Evolutionary conservation across 2,113 vertebrate genomes (phyloP).

Genomic region (Hippocampus barbouri): DNA sequence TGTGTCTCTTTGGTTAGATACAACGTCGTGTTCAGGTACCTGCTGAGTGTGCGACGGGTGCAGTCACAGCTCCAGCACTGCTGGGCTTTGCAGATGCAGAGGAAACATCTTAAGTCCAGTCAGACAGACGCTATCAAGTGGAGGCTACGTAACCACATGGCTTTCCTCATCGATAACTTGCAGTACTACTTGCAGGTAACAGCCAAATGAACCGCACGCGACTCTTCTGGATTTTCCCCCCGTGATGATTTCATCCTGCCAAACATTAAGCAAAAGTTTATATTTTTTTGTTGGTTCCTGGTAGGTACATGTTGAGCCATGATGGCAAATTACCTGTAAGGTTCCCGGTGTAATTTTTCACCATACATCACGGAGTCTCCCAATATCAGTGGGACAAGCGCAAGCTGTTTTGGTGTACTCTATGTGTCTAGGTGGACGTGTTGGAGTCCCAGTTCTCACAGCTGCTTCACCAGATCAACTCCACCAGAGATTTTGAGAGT

Average conservation of each 20-base stretch:
- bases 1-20: slow-evolving; percentile 76
- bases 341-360: background rate
- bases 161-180: slow-evolving; percentile 95
- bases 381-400: background rate
- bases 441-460: slow-evolving; percentile 98
- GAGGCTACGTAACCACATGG: slow-evolving; percentile 95
- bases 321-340: background rate
- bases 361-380: background rate
- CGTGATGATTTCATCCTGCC: background rate
- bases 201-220: too few species aligned
- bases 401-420: background rate
- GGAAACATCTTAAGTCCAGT: slow-evolving; percentile 89
- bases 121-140: slow-evolving; percentile 88
- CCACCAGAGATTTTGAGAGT: slow-evolving; percentile 95
- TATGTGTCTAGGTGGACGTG: slow-evolving; percentile 83
- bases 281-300: background rate
- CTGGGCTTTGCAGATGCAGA: slow-evolving; percentile 97
- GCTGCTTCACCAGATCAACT: slow-evolving; percentile 91
- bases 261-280: background rate
- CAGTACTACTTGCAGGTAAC: slow-evolving; percentile 96
- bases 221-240: background rate
- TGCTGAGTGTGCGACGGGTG: slow-evolving; percentile 90
- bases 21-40: slow-evolving; percentile 94
- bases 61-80: slow-evolving; percentile 96
- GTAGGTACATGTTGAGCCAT: background rate